Conservation (phyloP, 2,113 vertebrate species). For the Cricetomys ansorgei region DNA sequence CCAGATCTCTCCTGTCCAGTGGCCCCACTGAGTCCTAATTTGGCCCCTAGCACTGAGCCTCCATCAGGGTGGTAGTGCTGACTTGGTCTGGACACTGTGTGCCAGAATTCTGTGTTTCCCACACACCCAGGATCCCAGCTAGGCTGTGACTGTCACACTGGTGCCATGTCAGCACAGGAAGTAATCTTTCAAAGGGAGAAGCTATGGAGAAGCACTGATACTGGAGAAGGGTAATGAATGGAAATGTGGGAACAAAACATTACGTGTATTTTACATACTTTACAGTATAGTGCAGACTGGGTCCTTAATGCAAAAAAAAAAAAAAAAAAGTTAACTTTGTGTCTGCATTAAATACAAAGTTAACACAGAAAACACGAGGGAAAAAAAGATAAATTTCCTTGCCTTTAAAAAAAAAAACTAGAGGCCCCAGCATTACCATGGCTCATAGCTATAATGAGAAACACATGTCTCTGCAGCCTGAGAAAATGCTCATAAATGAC, state of each 20-base stretch:
- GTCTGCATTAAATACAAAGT: slow-evolving; percentile 1
- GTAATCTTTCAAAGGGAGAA: background rate
- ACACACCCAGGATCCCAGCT: background rate
- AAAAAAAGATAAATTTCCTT: slow-evolving; percentile 1
- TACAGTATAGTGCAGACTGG: background rate
- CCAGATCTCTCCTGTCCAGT: rapidly evolving
- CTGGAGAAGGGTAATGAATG: background rate
- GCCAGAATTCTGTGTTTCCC: background rate
- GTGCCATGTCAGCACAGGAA: background rate
- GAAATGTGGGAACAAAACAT: background rate
- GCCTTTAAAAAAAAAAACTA: background rate
- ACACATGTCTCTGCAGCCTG: slow-evolving; percentile 61
- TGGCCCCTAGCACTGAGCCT: background rate
- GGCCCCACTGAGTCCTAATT: background rate
- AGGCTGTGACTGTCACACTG: background rate
- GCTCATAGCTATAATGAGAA: slow-evolving; percentile 55
- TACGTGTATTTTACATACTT: background rate
- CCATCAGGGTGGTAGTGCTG: rapidly evolving
- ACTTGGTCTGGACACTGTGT: rapidly evolving
- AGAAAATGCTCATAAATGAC: slow-evolving; percentile 47
- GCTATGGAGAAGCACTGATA: background rate
- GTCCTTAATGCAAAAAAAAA: background rate
- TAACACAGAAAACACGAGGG: slow-evolving; percentile 4
- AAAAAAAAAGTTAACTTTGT: background rate
- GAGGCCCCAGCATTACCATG: background rate